Base-by-base conservation (phyloP, 2,113 vertebrate species). In the Atlantisia rogersi region DNA sequence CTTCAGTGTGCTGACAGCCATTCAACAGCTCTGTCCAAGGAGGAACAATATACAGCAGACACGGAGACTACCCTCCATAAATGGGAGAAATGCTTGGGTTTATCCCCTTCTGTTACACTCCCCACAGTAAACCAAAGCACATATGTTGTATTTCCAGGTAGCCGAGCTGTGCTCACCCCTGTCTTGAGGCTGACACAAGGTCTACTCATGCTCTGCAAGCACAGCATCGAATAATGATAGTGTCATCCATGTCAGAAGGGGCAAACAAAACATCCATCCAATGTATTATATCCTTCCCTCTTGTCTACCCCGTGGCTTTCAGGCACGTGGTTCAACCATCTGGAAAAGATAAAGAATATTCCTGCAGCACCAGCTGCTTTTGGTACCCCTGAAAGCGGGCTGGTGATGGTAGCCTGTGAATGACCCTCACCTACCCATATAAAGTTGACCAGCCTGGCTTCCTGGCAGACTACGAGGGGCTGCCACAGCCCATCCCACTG, bases 1-100 rank as follows among this genome's bases (percentile, higher is more conserved):
- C 62, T 86, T 90, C 70, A 63, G 8, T 40, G 15, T 89, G 78
- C 62, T 90, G 92, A 95, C 70, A 91, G 65, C 58, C 86, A 60
- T 91, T 80, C 62, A 52, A 44, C 44, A 81, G 52, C 35, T 58
- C 65, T 75, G 60, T 58, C 78, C 74, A 89, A 84, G 32, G 28
- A 84, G 58, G 18, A 91, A 58, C 40, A 74, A 85, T 32, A 70
- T 65, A 53, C n/a, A 79, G 70, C 42, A 93, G 84, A 91, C 20
- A 42, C 46, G 67, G 1, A 58, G 52, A 25, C 46, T 63, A 56
- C 29, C 15, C 53, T 94, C 79, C 40, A 15, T 53, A 88, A 88
- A 86, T 25, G 6, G 42, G 60, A 55, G 37, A 87, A 67, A 86
- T 37, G 2, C 60, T 81, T 68, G 12, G 15, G 21, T 90, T 96